These are phyloP conservation scores for Stenchaetothrips biformis DNA, from an alignment of 2,888 invertebrate genomes.

Conservation along the genomic window DNA sequence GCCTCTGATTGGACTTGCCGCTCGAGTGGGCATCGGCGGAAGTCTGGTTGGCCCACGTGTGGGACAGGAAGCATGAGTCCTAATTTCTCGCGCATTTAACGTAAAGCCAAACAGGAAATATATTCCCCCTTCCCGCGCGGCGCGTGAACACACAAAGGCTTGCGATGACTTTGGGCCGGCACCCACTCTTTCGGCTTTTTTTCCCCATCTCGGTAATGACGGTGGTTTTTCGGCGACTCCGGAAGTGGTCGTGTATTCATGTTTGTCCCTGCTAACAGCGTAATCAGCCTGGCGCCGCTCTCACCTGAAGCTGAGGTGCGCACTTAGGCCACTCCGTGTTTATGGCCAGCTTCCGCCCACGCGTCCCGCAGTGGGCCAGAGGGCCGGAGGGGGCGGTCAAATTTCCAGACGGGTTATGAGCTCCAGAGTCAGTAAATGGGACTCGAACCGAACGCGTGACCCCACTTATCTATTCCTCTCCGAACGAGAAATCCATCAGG, in stretches of 20 bases:
- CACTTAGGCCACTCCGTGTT: neutral
- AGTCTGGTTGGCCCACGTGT: neutral
- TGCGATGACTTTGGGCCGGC: neutral
- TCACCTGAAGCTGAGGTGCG: neutral
- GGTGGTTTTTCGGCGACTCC: neutral
- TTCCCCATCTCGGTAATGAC: neutral
- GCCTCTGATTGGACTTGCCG: neutral
- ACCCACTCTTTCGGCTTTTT: neutral
- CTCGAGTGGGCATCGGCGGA: neutral
- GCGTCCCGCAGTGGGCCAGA: too few species aligned
- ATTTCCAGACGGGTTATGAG: too few species aligned
- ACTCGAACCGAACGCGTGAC: too few species aligned
- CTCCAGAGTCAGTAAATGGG: too few species aligned
- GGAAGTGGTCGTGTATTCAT: neutral
- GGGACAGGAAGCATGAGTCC: neutral
- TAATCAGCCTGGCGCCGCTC: neutral
- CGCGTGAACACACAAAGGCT: neutral
- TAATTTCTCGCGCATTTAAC: constrained; percentile 8
- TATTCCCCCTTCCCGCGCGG: neutral
- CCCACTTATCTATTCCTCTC: too few species aligned
- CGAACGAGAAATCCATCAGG: too few species aligned
- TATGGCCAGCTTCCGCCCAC: neutral
- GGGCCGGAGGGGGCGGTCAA: too few species aligned
- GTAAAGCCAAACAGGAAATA: constrained; percentile 4
- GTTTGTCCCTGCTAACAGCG: neutral